Percentiles rank a stretch among this genome's conserved stretches.
Evolutionary conservation across 2,888 invertebrate species (phyloP).

Genomic region (Drepanosiphum platanoidis): DNA sequence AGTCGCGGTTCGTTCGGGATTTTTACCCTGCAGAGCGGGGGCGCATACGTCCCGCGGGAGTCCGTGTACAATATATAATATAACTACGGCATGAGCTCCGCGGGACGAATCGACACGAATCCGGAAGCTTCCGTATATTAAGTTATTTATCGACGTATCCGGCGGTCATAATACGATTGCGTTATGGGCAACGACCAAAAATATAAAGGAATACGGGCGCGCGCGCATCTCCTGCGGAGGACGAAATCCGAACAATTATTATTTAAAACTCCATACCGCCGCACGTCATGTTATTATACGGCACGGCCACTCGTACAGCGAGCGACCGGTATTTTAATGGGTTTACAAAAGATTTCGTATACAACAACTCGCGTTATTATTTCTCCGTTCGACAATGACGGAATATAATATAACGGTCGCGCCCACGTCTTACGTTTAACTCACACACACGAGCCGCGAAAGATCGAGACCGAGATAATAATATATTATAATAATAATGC

Average conservation of each 20-base stretch:
- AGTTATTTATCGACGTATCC: conserved; percentile 1
- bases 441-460: not conserved
- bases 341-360: not conserved
- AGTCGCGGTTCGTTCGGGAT: conserved; percentile 17
- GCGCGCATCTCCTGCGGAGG: not conserved
- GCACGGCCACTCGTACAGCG: no score
- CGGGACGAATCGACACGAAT: conserved; percentile 24
- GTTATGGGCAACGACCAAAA: not conserved
- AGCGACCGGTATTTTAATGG: not conserved
- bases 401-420: not conserved
- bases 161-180: conserved; percentile 13
- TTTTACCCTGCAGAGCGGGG: no score
- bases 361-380: not conserved
- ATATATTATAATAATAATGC: no score
- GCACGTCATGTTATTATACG: no score
- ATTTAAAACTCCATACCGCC: not conserved
- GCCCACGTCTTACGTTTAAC: not conserved
- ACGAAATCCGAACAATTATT: not conserved
- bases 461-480: not conserved
- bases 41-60: conserved; percentile 12
- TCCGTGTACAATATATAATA: no score
- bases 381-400: not conserved
- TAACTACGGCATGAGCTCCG: no score
- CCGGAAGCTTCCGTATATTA: not conserved
- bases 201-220: not conserved